A percentile compares a stretch with the other conserved stretches of the same genome.
Conservation (phyloP, 1,140 invertebrate species). For the Drosophila nigromelanica region DNA sequence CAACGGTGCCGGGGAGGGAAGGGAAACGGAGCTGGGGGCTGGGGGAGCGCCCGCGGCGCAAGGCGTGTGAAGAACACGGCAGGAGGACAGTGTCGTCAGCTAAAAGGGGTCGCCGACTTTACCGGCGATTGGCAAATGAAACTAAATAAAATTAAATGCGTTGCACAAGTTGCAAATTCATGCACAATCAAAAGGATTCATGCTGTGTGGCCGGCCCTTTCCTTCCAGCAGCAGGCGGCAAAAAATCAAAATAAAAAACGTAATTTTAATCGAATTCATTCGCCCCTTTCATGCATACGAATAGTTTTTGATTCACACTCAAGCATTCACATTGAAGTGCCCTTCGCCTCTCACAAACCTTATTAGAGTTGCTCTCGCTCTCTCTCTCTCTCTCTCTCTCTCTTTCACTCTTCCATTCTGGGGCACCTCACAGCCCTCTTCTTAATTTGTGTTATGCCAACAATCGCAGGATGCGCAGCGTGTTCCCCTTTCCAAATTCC, state of each 20-base stretch:
- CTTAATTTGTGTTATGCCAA: conserved; percentile 78
- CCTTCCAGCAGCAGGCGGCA: not conserved
- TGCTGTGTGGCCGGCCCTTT: conserved; percentile 55
- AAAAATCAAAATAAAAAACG: conserved; percentile 59
- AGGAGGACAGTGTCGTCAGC: conserved; percentile 13
- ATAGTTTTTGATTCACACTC: conserved; percentile 62
- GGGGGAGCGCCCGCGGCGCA: conserved; percentile 59
- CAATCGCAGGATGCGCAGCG: conserved; percentile 58
- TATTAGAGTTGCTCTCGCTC: conserved; percentile 57
- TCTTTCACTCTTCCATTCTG: not conserved
- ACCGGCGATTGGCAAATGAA: conserved; percentile 70
- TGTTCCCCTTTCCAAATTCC: conserved; percentile 17
- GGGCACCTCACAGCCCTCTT: conserved; percentile 15
- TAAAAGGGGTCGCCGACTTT: conserved; percentile 49
- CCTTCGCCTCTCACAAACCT: conserved; percentile 45
- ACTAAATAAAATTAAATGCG: conserved; percentile 80
- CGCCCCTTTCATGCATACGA: conserved; percentile 35
- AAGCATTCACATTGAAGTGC: conserved; percentile 21
- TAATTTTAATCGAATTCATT: conserved; percentile 82
- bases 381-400: not conserved
- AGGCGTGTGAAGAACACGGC: conserved; percentile 55
- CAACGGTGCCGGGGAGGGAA: not conserved
- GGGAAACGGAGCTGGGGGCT: not conserved
- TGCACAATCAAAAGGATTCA: conserved; percentile 76
- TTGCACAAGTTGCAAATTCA: conserved; percentile 76